Evolutionary conservation across 2,113 vertebrate genomes (phyloP).

Genomic region (Varanus salvator): DNA sequence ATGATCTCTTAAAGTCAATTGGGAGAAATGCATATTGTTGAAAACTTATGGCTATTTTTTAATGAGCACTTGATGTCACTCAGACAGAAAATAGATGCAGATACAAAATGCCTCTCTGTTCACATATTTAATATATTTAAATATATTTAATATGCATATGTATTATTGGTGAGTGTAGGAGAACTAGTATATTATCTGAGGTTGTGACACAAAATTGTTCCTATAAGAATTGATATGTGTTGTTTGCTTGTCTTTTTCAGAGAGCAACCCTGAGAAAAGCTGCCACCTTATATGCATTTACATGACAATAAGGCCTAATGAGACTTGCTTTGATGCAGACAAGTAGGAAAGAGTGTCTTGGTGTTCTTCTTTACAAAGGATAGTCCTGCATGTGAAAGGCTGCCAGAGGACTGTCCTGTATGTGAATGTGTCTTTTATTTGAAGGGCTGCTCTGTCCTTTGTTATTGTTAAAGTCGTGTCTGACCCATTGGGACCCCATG

Average conservation of each 20-base stretch:
- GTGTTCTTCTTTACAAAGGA: too few species aligned
- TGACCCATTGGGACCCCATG: too few species aligned
- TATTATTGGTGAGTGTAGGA: slow-evolving; percentile 34
- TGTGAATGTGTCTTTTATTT: too few species aligned
- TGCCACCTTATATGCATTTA: too few species aligned
- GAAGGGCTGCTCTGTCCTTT: too few species aligned
- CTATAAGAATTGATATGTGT: background rate
- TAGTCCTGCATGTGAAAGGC: too few species aligned
- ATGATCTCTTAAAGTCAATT: slow-evolving; percentile 72
- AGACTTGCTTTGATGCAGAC: too few species aligned
- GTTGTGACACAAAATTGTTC: slow-evolving; percentile 16
- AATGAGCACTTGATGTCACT: slow-evolving; percentile 54
- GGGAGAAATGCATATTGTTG: slow-evolving; percentile 60
- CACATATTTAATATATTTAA: background rate
- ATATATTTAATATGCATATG: slow-evolving; percentile 6
- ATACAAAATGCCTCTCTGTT: slow-evolving; percentile 50
- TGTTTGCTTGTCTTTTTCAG: background rate
- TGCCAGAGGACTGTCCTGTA: too few species aligned
- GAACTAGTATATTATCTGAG: slow-evolving; percentile 31
- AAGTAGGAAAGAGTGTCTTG: too few species aligned
- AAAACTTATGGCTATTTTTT: slow-evolving; percentile 45
- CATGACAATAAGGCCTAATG: too few species aligned
- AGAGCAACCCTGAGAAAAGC: background rate
- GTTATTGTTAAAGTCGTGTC: too few species aligned
- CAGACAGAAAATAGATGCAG: slow-evolving; percentile 9